Evolutionary conservation across 2,888 invertebrate genomes (phyloP), one percentile per base, ranked within the genome.

Genomic region (Limnephilus marmoratus): DNA sequence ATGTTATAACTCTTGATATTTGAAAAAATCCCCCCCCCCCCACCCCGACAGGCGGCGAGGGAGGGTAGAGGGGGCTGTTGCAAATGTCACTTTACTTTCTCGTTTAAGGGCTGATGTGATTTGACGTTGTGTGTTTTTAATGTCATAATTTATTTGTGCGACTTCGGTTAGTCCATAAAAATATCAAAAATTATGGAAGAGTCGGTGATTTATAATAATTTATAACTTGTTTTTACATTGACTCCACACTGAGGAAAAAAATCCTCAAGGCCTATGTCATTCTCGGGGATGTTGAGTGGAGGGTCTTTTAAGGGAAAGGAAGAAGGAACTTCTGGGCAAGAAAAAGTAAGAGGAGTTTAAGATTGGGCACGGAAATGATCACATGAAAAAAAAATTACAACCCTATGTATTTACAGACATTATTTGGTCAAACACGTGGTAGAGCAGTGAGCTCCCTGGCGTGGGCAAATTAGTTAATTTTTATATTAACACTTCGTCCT

Each of bases 101-200:
- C 85, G 85, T 85, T 90, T 86, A n/a, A 41, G n/a, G 53, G 37
- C 29, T 90, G 85, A 90, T 85, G 85, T 85, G 92, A 81, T 92
- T 85, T 92, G 92, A 92, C 90, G 81, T 92, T 92, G 41, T 81
- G 49, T 86, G 86, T 92, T 90, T 86, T 89, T 80, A 89, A 89
- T 80, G 15, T 80, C 88, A 89, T 29, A 88, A 68, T 83, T 24
- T 83, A 5, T 7, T n/a, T 68, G 18, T n/a, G 24, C 68, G 68
- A 68, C 68, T 68, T 24, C 7, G 24, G 24, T 68, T n/a, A n/a
- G 2, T 1, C 9, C 2, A n/a, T 2, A 68, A 68, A 68, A 24
- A n/a, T 24, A n/a, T 68, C 68, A 24, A 49, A 49, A 24, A 68
- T 1, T 5, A 53, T 18, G 18, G 3, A 53, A 18, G 18, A 4